A percentile compares a stretch with the other conserved stretches of the same genome.
phyloP scores from a whole-genome alignment of 2,888 invertebrate species.

The Litoditis marina region DNA sequence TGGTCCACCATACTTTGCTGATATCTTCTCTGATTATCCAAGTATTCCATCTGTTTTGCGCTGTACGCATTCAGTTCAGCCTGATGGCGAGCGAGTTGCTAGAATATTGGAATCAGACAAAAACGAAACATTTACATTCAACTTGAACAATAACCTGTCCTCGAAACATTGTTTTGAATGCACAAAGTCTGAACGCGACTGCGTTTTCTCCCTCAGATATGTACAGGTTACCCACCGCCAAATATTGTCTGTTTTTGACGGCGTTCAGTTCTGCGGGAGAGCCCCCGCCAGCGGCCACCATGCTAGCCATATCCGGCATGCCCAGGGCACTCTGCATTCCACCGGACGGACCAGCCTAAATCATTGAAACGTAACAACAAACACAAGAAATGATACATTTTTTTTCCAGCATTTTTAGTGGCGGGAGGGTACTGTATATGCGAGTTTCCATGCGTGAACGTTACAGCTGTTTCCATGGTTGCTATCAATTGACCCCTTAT shows the following conservation, averaged over 20 bases:
- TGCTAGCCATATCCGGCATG: constrained; percentile 22
- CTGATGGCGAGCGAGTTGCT: constrained; percentile 43
- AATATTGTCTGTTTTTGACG: constrained; percentile 47
- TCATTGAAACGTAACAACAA: no score
- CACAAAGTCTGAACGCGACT: background rate
- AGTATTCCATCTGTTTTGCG: constrained; percentile 53
- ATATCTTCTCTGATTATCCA: constrained; percentile 54
- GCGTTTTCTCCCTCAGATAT: no score
- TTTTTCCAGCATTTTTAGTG: no score
- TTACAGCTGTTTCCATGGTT: no score
- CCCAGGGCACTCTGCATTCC: constrained; percentile 5
- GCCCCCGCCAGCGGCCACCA: constrained; percentile 28
- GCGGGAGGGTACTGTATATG: no score
- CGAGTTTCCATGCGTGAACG: no score
- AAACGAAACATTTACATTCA: background rate
- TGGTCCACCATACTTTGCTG: constrained; percentile 57
- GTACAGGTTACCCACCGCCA: constrained; percentile 33
- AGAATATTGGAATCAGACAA: background rate
- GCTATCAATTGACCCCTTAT: no score
- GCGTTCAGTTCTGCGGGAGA: constrained; percentile 44
- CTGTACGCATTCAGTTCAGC: constrained; percentile 46
- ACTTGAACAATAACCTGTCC: background rate
- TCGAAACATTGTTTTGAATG: no score
- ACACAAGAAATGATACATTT: no score
- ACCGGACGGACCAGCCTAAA: no score